phyloP scores from a whole-genome alignment of 2,888 invertebrate species.

The Invenusta paracnida region DNA sequence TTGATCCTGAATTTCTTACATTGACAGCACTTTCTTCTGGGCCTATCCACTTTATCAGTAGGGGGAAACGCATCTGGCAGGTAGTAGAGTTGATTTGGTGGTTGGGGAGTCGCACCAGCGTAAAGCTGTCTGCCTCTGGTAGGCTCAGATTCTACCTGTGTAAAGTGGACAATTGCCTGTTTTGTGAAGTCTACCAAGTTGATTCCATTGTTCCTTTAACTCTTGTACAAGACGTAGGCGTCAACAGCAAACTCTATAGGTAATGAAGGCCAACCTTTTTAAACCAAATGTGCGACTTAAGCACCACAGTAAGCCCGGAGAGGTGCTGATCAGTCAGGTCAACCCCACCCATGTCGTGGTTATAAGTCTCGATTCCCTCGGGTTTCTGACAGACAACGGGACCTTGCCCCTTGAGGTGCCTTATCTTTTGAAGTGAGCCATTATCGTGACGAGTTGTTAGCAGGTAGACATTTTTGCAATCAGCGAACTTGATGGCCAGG shows the following conservation, averaged over 20 bases:
- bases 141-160: not conserved
- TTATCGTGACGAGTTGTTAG: not conserved
- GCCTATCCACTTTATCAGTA: not conserved
- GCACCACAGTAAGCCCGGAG: not conserved
- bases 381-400: not conserved
- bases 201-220: not conserved
- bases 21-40: slow-evolving; percentile 14
- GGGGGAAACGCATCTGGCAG: not conserved
- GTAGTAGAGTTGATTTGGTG: not conserved
- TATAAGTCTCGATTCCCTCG: not conserved
- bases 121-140: not conserved
- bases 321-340: slow-evolving; percentile 24
- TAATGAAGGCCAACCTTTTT: slow-evolving; percentile 15
- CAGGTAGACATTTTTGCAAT: not conserved
- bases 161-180: not conserved
- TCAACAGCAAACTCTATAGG: slow-evolving; percentile 2
- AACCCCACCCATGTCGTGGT: slow-evolving; percentile 25
- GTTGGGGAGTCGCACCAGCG: not conserved
- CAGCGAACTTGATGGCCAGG: not conserved
- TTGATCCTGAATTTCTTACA: not conserved
- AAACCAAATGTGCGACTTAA: not conserved
- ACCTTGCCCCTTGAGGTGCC: not conserved
- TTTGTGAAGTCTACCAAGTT: slow-evolving; percentile 2
- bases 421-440: not conserved
- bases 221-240: not conserved